Base-by-base conservation (phyloP, 1,140 invertebrate species). In the Onthophagus taurus region DNA sequence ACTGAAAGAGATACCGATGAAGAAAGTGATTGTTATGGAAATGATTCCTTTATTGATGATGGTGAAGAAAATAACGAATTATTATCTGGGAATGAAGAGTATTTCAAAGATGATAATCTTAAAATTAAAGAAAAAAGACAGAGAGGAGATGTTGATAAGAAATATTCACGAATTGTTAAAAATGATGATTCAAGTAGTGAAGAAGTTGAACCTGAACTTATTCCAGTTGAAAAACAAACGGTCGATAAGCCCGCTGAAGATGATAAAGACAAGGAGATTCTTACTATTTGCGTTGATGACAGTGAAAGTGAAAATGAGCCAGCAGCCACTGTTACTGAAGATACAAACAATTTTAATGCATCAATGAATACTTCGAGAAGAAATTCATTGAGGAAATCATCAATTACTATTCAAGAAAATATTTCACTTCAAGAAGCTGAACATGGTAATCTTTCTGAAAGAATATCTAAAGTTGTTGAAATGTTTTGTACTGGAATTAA, bases 21-120 rank as follows among this genome's bases (percentile, higher is more conserved):
- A 17, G 35, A 37, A 9, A 21, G 24, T 37, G 35, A 37, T 4
- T 44, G 39, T 17, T 59, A 60, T 44, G 54, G 53, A 33, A n/a
- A 42, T 18, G 42, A 57, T 45, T 53, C 53, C 20, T 59, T 57
- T 36, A 53, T 60, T 23, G 55, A 55, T 42, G 58, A 58, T 45
- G 45, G 58, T 43, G 50, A 55, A 13, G 48, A 51, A 17, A 17
- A 21, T 18, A 23, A 45, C 8, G 49, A 55, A 38, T 38, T 57
- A 16, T 41, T 55, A 13, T 53, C 52, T 42, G 52, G 48, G 3
- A 33, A 51, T 34, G 54, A 55, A 38, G 48, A 45, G 48, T 50
- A 46, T 21, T 29, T 45, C 4, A 42, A 35, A 16, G 18, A 46
- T 34, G 14, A 38, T 36, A 31, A 31, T 11, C 20, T 23, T 9